phyloP scores from a whole-genome alignment of 2,113 vertebrate species.

The Urocitellus parryii region DNA sequence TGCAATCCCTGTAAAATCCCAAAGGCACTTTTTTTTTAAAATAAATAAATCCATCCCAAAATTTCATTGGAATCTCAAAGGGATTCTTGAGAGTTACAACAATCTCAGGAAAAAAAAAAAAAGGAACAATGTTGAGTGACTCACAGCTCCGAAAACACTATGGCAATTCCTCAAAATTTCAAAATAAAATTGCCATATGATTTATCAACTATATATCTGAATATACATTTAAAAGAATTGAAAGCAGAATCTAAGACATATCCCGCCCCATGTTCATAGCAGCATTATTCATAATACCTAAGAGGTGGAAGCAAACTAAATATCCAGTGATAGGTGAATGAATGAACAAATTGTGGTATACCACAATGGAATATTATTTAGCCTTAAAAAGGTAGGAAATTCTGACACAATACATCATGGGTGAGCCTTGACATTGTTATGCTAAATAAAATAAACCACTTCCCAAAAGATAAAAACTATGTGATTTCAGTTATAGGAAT shows the following conservation, averaged over 20 bases:
- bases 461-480: too few species aligned
- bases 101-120: not conserved
- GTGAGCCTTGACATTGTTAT: too few species aligned
- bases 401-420: too few species aligned
- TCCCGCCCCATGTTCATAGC: not conserved
- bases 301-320: not conserved
- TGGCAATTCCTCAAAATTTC: not conserved
- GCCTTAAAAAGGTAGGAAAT: too few species aligned
- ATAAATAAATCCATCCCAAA: not conserved
- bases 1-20: not conserved
- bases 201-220: not conserved
- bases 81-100: not conserved
- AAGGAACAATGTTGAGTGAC: not conserved
- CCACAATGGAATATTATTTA: too few species aligned
- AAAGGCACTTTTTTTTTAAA: not conserved
- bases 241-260: not conserved
- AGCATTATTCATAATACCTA: not conserved
- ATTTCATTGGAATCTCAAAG: not conserved
- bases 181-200: conserved; percentile 21
- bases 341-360: too few species aligned
- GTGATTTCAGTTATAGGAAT: not conserved
- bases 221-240: not conserved
- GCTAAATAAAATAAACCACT: too few species aligned
- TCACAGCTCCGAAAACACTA: not conserved
- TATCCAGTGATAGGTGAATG: not conserved